A percentile compares a stretch with the other conserved stretches of the same genome.
These are phyloP conservation scores for Heliconius erato DNA, from an alignment of 2,888 invertebrate genomes.

Conservation along the genomic window DNA sequence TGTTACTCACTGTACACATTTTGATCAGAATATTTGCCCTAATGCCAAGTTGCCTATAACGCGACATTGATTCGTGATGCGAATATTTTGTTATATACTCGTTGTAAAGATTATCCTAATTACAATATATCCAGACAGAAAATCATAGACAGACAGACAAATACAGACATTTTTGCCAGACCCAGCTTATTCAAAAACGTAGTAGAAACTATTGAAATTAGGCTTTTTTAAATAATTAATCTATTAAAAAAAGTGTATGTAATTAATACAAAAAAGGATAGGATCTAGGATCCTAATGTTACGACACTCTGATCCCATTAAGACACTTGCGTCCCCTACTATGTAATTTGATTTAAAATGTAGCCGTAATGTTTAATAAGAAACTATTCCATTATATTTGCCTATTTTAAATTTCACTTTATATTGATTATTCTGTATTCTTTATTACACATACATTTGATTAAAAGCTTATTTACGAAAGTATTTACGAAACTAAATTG, in stretches of 20 bases:
- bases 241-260: too few species aligned
- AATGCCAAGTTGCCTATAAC: conserved; percentile 34
- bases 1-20: not conserved
- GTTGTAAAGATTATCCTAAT: conserved; percentile 15
- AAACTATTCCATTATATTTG: too few species aligned
- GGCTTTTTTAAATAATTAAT: too few species aligned
- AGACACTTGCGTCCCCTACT: too few species aligned
- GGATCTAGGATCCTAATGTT: not conserved
- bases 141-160: not conserved
- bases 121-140: not conserved
- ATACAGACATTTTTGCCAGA: not conserved
- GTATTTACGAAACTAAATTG: not conserved
- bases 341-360: too few species aligned
- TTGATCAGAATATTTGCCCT: conserved; percentile 27
- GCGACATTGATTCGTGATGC: conserved; percentile 33
- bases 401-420: not conserved
- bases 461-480: not conserved
- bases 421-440: not conserved
- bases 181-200: too few species aligned
- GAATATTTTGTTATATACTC: conserved; percentile 28
- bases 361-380: too few species aligned
- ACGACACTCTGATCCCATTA: not conserved
- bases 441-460: not conserved
- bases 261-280: too few species aligned
- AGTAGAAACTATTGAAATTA: too few species aligned